Evolutionary conservation across 2,888 invertebrate genomes (phyloP).

Genomic region (Crioceris asparagi): DNA sequence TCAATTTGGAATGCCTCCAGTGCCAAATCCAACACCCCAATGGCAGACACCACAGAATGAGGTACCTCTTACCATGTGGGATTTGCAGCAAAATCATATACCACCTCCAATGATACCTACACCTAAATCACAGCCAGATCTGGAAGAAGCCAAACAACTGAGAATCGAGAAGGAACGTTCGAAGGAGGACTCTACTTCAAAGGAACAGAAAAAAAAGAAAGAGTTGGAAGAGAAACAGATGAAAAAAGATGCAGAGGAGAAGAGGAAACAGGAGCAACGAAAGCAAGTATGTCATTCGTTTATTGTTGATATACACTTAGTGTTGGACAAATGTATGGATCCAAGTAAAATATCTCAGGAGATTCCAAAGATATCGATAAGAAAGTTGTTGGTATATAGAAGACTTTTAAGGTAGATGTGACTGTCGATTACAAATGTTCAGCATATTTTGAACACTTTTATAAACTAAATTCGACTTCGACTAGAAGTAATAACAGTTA

Average conservation of each 20-base stretch:
- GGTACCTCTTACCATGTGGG: slow-evolving; percentile 34
- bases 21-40: slow-evolving; percentile 22
- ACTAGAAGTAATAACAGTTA: no score
- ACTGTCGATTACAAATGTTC: no score
- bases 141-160: no score
- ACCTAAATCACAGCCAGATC: slow-evolving; percentile 8
- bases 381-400: no score
- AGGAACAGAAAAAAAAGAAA: slow-evolving; percentile 41
- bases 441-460: no score
- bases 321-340: no score
- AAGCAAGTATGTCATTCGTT: slow-evolving; percentile 30
- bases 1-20: slow-evolving; percentile 24
- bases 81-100: slow-evolving; percentile 22
- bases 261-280: slow-evolving; percentile 41
- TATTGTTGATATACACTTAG: no score
- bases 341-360: neutral
- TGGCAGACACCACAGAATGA: slow-evolving; percentile 19
- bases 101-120: no score
- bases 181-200: slow-evolving; percentile 35
- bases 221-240: slow-evolving; percentile 38
- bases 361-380: no score
- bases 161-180: slow-evolving; percentile 20
- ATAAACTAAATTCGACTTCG: no score
- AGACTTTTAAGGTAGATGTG: no score
- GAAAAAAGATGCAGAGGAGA: slow-evolving; percentile 43